Conservation (phyloP, 2,797 vertebrate genomes). For the Sebastes oblongus region DNA sequence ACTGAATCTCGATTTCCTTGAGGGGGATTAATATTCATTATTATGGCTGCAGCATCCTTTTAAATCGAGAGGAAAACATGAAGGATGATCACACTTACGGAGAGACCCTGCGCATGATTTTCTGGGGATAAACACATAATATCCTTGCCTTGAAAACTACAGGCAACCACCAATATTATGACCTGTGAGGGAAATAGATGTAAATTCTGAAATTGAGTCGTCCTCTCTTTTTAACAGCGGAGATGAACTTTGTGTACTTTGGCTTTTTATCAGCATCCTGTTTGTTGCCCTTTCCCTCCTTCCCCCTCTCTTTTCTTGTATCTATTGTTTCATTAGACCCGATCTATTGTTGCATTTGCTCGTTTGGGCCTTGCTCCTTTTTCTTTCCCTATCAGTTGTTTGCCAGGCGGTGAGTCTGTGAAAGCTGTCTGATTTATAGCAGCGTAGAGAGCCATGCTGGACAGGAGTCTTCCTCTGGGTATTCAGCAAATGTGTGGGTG, state of each 20-base stretch:
- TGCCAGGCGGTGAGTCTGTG: constrained; percentile 67
- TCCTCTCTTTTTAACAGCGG: constrained; percentile 23
- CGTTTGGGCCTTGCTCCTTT: constrained; percentile 50
- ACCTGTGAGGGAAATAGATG: constrained; percentile 13
- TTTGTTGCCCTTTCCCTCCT: constrained; percentile 50
- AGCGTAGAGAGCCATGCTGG: constrained; percentile 39
- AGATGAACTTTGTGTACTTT: constrained; percentile 26
- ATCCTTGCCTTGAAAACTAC: background rate
- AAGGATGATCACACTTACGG: background rate
- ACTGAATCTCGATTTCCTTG: constrained; percentile 15
- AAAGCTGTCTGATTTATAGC: constrained; percentile 75
- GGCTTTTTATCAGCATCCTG: constrained; percentile 40
- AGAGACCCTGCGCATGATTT: background rate
- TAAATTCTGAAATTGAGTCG: constrained; percentile 36
- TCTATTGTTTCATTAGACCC: constrained; percentile 69
- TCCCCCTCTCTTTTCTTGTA: constrained; percentile 49
- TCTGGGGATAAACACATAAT: background rate
- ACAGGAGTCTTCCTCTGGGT: constrained; percentile 48
- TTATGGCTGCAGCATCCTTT: constrained; percentile 7
- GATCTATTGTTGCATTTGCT: constrained; percentile 67
- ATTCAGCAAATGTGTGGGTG: constrained; percentile 19
- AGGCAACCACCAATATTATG: background rate
- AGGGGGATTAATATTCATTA: constrained; percentile 24
- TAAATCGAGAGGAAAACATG: background rate
- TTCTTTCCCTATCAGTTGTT: constrained; percentile 71